A percentile compares a stretch with the other conserved stretches of the same genome.
These are phyloP conservation scores for Myiotriccus ornatus DNA, from an alignment of 2,797 vertebrate species.

Conservation along the genomic window DNA sequence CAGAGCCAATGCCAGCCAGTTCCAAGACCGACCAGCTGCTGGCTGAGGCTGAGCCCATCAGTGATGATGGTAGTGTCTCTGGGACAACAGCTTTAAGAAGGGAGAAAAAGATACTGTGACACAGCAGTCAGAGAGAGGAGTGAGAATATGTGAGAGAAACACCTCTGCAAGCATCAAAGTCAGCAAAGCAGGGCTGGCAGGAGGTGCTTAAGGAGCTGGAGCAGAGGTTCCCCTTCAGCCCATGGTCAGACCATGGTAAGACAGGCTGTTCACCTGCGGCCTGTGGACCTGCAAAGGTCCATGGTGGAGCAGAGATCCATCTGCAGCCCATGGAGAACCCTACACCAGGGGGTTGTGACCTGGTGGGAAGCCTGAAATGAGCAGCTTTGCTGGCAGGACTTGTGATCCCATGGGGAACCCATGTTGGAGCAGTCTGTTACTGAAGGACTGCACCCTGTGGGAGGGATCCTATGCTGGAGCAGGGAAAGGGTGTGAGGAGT, in stretches of 20 bases:
- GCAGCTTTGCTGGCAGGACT: not conserved
- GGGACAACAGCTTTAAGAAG: not conserved
- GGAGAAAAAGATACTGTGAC: too few relatives aligned
- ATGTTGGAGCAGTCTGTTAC: not conserved
- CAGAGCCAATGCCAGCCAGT: not conserved
- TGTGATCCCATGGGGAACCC: not conserved
- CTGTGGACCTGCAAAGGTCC: not conserved
- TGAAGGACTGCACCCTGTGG: not conserved
- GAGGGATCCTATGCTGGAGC: fast-evolving
- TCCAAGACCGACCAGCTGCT: fast-evolving
- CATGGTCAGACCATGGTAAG: fast-evolving
- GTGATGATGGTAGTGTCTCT: not conserved
- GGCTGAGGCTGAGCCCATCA: not conserved
- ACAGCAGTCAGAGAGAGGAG: not conserved
- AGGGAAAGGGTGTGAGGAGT: not conserved
- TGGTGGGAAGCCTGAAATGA: not conserved
- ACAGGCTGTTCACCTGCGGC: not conserved
- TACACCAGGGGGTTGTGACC: not conserved
- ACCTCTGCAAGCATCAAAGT: not conserved
- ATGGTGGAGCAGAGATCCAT: not conserved
- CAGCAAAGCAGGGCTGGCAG: not conserved
- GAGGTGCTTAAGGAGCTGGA: not conserved
- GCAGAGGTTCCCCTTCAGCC: not conserved
- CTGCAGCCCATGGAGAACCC: not conserved
- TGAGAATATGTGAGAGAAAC: not conserved